These are phyloP conservation scores for Clostera curtula DNA, from an alignment of 2,888 invertebrate species.

Conservation along the genomic window DNA sequence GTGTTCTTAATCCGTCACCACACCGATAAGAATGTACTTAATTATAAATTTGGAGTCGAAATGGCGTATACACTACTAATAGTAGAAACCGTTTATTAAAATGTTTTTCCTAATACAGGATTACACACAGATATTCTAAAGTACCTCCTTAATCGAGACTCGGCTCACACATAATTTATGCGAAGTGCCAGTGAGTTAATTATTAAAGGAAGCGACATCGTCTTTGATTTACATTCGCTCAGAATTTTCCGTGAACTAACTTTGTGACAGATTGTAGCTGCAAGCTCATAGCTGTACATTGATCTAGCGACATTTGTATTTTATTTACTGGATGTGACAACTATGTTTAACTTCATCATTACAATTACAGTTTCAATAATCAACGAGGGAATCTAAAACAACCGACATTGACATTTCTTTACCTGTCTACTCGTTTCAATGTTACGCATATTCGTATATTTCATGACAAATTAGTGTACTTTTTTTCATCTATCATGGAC, in stretches of 20 bases:
- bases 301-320: slow-evolving; percentile 3
- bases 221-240: slow-evolving; percentile 25
- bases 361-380: background rate
- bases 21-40: no score
- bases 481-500: no score
- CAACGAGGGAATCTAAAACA: background rate
- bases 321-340: slow-evolving; percentile 6
- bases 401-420: no score
- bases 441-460: no score
- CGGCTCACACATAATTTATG: slow-evolving; percentile 21
- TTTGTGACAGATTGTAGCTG: slow-evolving; percentile 23
- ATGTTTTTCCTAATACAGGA: background rate
- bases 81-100: no score
- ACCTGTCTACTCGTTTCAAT: no score
- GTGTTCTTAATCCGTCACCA: no score
- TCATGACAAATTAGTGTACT: no score
- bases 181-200: slow-evolving; percentile 20
- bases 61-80: no score
- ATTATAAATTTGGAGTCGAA: no score
- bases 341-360: slow-evolving; percentile 3
- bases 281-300: slow-evolving; percentile 10
- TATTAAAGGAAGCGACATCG: slow-evolving; percentile 23
- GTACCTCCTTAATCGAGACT: slow-evolving; percentile 13
- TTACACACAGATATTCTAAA: slow-evolving; percentile 10
- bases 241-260: slow-evolving; percentile 20